phyloP scores from a whole-genome alignment of 2,888 invertebrate genomes.

The Charanyca ferruginea region DNA sequence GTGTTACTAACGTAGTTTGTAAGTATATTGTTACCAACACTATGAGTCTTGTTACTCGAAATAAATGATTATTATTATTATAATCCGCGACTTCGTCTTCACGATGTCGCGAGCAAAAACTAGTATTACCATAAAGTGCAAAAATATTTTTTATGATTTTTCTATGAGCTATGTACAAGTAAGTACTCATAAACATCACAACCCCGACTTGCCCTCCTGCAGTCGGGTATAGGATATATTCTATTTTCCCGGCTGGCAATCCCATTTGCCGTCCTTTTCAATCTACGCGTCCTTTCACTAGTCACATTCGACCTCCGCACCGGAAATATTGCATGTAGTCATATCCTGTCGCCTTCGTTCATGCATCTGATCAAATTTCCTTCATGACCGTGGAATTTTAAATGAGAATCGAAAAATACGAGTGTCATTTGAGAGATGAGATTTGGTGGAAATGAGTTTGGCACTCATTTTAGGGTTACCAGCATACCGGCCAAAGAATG shows the following conservation, averaged over 20 bases:
- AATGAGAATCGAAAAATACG: slow-evolving; percentile 31
- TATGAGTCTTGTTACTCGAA: no score
- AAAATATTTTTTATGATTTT: slow-evolving; percentile 3
- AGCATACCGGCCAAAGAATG: no score
- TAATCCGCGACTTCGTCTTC: no score
- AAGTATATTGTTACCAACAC: no score
- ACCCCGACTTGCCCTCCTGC: background rate
- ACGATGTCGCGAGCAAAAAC: no score
- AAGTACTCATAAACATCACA: background rate
- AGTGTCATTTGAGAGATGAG: background rate
- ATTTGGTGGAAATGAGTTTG: background rate
- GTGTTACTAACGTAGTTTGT: no score
- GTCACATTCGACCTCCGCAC: slow-evolving; percentile 21
- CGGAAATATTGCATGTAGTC: slow-evolving; percentile 48
- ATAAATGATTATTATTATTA: no score
- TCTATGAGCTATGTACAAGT: background rate
- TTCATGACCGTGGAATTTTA: slow-evolving; percentile 31
- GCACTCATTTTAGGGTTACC: background rate
- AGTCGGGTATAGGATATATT: slow-evolving; percentile 14
- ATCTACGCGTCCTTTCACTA: slow-evolving; percentile 28
- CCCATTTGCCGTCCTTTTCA: slow-evolving; percentile 48
- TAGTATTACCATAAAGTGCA: no score
- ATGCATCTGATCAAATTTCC: slow-evolving; percentile 52
- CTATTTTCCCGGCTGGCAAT: slow-evolving; percentile 25
- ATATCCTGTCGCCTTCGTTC: slow-evolving; percentile 15